Base-by-base conservation (phyloP, 2,797 vertebrate genomes). In the Gobio occitaniae region DNA sequence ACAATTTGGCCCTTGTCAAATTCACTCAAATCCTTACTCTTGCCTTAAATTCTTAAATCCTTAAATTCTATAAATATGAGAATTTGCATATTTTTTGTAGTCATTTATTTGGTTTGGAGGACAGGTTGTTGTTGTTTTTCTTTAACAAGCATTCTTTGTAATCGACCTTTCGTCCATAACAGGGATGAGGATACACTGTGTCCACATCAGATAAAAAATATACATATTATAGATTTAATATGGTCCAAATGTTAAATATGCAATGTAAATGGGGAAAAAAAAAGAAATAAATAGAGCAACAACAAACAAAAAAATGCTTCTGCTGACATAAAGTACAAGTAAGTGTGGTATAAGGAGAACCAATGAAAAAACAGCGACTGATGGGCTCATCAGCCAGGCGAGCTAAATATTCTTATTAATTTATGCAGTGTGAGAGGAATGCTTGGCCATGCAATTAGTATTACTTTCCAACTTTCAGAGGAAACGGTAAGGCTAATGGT, bases 401-500 rank as follows among this genome's bases (percentile, higher is more conserved):
- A 15, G 82, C 84, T 83, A 84, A 91, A 89, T 84, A 88, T 75
- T 80, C 87, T 80, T 86, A 90, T 89, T 86, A 88, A 93, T 92
- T 86, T 87, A 90, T 90, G 89, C 90, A 89, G 84, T 87, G 91
- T 88, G 82, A 81, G 38, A 90, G 86, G 84, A 91, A 92, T 87
- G 87, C 89, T 88, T 87, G 84, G 87, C 85, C 89, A 87, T 89
- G 91, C 91, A 86, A 92, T 92, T 90, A 90, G 89, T 88, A 90
- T 90, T 89, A 90, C 89, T 88, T 91, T 89, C 88, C 85, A 90
- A 90, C 86, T 91, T 91, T 90, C 85, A 87, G 88, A 89, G 87
- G 86, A 88, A 92, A 86, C 85, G 72, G 86, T 92, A 91, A 88
- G 88, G 84, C 86, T 93, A 93, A 92, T 91, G 86, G 87, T 89